phyloP scores from a whole-genome alignment of 37 sponge, comb jelly and placozoan genomes.

The Halichondria panicea region DNA sequence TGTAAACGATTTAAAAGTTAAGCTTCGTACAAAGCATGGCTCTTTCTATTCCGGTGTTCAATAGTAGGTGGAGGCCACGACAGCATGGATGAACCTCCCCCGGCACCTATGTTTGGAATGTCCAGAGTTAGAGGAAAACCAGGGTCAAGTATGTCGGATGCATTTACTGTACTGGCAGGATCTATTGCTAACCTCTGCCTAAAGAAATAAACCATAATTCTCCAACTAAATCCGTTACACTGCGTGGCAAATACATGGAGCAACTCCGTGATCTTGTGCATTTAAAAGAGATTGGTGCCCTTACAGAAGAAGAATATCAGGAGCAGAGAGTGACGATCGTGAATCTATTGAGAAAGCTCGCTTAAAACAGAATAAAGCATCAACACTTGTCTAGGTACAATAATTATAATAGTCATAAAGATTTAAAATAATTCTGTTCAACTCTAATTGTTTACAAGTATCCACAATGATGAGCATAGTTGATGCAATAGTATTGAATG shows the following conservation, averaged over 20 bases:
- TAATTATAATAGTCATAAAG: background rate
- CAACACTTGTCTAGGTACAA: background rate
- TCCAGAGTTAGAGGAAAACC: background rate
- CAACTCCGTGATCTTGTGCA: background rate
- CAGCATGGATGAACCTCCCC: conserved; percentile 3
- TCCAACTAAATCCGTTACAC: background rate
- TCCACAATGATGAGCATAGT: too few species aligned
- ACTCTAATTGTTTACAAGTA: too few species aligned
- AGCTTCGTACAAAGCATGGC: conserved; percentile 10
- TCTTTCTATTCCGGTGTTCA: background rate
- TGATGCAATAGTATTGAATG: conserved; percentile 20
- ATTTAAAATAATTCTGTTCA: background rate
- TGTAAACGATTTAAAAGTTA: conserved; percentile 3
- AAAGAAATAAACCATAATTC: background rate
- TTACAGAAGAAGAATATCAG: conserved; percentile 14
- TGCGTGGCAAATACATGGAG: conserved; percentile 2
- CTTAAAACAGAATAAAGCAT: background rate
- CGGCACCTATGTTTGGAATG: conserved; percentile 5
- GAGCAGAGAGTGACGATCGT: background rate
- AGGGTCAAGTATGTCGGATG: background rate
- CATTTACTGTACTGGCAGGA: conserved; percentile 6
- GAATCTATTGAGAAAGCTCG: background rate
- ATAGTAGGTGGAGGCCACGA: conserved; percentile 8
- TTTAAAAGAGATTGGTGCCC: conserved; percentile 11
- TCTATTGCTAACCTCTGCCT: background rate